Base-by-base conservation (phyloP, 2,888 invertebrate species). In the Drosophila neutralis region DNA sequence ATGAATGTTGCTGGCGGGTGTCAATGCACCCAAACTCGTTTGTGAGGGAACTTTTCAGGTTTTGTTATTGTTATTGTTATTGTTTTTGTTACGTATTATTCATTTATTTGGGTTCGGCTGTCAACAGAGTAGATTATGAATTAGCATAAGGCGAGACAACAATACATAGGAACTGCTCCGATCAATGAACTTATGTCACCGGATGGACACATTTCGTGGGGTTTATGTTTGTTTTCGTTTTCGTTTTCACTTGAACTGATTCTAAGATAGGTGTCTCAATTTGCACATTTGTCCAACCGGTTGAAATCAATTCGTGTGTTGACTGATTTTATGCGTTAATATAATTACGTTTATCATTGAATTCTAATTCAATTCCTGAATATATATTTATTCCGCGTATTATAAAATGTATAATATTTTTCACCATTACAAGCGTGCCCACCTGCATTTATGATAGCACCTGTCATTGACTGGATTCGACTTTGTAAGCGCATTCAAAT, bases 1-100 rank as follows among this genome's bases (percentile, higher is more conserved):
- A 18, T 33, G 59, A 38, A 70, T 53, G 57, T 58, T 56, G 69
- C 62, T 51, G 64, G 54, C 53, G 54, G 58, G 73, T 75, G 90
- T 85, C 90, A 85, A 80, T 83, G 90, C 88, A 88, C 81, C 61
- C 40, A 31, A 65, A 65, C 70, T 48, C 31, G 64, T 67, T 73
- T 72, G 54, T 69, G 62, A 60, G 65, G 48, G n/a, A 78, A 78
- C 69, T 62, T 63, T 62, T 65, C 49, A 45, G 54, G 54, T 71
- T 35, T 63, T 36, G 38, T 52, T 69, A 52, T 45, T 45, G 40
- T 51, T 68, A 48, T 62, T 35, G 42, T 51, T 68, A 48, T 62
- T 35, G 42, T 51, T 68, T 38, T 77, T 66, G 8, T 78, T 63
- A 62, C 63, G 60, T 65, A 62, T 68, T 80, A 69, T 68, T 64